Evolutionary conservation across 2,113 vertebrate genomes (phyloP), one percentile per base, ranked within the genome.

Genomic region (Thoracochromis brauschi): DNA sequence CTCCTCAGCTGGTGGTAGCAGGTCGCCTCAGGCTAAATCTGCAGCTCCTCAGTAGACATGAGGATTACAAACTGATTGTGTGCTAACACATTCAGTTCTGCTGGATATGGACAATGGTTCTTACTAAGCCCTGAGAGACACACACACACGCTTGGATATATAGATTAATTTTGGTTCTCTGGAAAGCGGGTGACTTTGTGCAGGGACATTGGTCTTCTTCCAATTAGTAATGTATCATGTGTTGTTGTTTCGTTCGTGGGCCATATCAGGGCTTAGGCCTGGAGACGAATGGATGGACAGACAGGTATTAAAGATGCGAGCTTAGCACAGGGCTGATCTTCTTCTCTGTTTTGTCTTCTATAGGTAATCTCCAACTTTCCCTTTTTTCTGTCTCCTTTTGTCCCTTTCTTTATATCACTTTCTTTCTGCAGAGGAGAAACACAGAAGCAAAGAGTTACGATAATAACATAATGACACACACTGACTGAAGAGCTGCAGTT

Each of bases 201-300:
- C 47, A 75, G 90, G 90, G 92, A 91, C 81, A 57, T 90, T 88
- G 81, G 85, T 94, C 90, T 88, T 85, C 82, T 80, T 87, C 86
- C 87, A 93, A 94, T 95, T 94, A 95, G 93, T 90, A 90, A 95
- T 88, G 83, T 93, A 93, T 95, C 91, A 21, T 87, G 89, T 82
- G 89, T 87, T 93, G 82, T 88, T 88, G 21, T 87, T 75, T 47
- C 6, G 83, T 93, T 86, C 4, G 17, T 16, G 63, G 88, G 51
- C 24, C 63, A 11, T 87, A 90, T 89, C 87, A 33, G 86, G 83
- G 51, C 85, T 79, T 29, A 71, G 79, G 86, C 83, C 87, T 55
- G 78, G 68, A 87, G 89, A 87, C 88, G 87, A 94, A 87, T 89
- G 87, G 83, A 86, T 38, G 65, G 71, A 84, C 82, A 82, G 84